phyloP scores from a whole-genome alignment of 1,140 invertebrate species.

The Diachasma alloeum region DNA sequence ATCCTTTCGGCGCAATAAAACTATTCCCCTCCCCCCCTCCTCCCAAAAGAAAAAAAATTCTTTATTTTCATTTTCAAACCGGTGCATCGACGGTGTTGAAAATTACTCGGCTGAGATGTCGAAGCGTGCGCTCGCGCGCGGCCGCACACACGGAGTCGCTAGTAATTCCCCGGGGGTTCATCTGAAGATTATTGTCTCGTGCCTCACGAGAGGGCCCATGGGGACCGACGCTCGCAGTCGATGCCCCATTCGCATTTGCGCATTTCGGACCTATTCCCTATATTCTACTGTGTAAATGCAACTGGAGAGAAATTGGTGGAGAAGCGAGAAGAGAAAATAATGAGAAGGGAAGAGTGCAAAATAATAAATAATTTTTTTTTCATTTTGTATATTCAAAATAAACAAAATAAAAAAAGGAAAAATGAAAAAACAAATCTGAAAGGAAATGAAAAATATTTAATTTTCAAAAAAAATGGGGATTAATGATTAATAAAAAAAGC shows the following conservation, averaged over 20 bases:
- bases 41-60: background rate
- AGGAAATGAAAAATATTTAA: too few relatives aligned
- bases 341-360: too few relatives aligned
- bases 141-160: slow-evolving; percentile 33
- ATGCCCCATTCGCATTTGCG: background rate
- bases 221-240: background rate
- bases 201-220: slow-evolving; percentile 39
- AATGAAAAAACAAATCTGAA: too few relatives aligned
- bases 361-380: too few relatives aligned
- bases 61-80: background rate
- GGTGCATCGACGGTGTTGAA: background rate
- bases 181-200: slow-evolving; percentile 51
- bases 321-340: too few relatives aligned
- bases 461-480: too few relatives aligned
- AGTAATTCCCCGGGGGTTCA: slow-evolving; percentile 12
- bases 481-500: too few relatives aligned
- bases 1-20: background rate
- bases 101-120: slow-evolving; percentile 22
- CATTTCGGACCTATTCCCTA: background rate
- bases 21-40: background rate
- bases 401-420: too few relatives aligned
- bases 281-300: background rate
- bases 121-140: slow-evolving; percentile 19
- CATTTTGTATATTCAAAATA: too few relatives aligned
- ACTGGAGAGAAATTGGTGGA: too few relatives aligned